Evolutionary conservation across 2,797 vertebrate species (phyloP).

Genomic region (Meriones psammophilus): DNA sequence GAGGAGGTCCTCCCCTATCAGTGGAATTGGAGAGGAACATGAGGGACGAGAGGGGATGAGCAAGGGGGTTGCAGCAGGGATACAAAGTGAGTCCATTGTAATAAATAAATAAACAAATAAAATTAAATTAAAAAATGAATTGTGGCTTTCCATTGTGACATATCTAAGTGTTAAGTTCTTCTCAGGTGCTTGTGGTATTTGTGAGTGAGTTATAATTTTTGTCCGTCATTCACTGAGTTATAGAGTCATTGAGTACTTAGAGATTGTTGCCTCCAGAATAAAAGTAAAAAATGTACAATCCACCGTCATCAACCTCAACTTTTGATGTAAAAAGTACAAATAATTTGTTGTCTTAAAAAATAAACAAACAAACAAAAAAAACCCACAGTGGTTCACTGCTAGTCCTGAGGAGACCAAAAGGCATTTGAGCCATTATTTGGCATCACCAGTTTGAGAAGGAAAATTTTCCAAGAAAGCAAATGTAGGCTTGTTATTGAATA

Average conservation of each 20-base stretch:
- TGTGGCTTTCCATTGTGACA: conserved; percentile 12
- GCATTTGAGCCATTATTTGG: neutral
- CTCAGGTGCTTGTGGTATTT: conserved; percentile 29
- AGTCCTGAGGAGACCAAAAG: neutral
- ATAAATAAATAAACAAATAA: no score
- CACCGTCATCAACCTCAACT: neutral
- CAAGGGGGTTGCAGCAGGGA: no score
- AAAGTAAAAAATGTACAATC: neutral
- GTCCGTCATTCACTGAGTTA: conserved; percentile 25
- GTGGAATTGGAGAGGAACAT: no score
- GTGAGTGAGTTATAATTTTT: conserved; percentile 12
- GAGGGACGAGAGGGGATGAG: no score
- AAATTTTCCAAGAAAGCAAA: neutral
- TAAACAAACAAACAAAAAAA: neutral
- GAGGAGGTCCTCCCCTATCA: no score
- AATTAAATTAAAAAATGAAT: no score
- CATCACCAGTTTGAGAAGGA: neutral
- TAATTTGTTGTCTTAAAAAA: conserved; percentile 6
- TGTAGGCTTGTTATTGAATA: neutral
- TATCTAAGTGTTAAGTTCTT: conserved; percentile 46
- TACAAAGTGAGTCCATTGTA: no score
- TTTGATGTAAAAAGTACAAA: conserved; percentile 34
- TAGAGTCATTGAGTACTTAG: conserved; percentile 22
- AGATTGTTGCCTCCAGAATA: conserved; percentile 12
- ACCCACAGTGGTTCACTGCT: neutral